Evolutionary conservation across 2,888 invertebrate genomes (phyloP).

Genomic region (Synanthedon andrenaeformis): DNA sequence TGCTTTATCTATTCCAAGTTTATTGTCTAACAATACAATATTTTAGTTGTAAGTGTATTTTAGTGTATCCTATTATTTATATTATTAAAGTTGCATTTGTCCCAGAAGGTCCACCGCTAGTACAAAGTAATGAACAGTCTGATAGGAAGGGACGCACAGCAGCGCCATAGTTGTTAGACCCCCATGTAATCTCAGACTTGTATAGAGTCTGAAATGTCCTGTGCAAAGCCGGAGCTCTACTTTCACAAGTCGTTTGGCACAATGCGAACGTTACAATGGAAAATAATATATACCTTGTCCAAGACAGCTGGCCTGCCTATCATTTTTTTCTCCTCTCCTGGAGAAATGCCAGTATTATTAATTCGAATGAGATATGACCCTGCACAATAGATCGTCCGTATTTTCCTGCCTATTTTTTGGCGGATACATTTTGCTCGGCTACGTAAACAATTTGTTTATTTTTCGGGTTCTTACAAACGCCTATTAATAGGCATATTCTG

Average conservation of each 20-base stretch:
- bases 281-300: conserved; percentile 18
- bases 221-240: conserved; percentile 8
- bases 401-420: background rate
- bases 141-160: conserved; percentile 8
- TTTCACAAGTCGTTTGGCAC: conserved; percentile 19
- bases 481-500: no score
- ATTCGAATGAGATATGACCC: conserved; percentile 24
- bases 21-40: no score
- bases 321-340: conserved; percentile 9
- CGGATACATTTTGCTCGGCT: background rate
- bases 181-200: no score
- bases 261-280: conserved; percentile 28
- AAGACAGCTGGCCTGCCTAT: conserved; percentile 20
- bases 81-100: conserved; percentile 8
- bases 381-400: conserved; percentile 16
- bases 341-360: conserved; percentile 33
- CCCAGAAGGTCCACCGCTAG: conserved; percentile 16
- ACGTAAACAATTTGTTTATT: background rate
- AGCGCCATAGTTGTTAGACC: no score
- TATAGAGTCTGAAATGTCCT: no score
- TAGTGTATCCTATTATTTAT: no score
- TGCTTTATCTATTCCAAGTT: no score
- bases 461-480: no score
- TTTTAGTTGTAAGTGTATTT: no score
- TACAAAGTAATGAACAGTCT: conserved; percentile 25